These are phyloP conservation scores for Drosophila dives DNA, from an alignment of 2,888 invertebrate genomes.

Conservation along the genomic window DNA sequence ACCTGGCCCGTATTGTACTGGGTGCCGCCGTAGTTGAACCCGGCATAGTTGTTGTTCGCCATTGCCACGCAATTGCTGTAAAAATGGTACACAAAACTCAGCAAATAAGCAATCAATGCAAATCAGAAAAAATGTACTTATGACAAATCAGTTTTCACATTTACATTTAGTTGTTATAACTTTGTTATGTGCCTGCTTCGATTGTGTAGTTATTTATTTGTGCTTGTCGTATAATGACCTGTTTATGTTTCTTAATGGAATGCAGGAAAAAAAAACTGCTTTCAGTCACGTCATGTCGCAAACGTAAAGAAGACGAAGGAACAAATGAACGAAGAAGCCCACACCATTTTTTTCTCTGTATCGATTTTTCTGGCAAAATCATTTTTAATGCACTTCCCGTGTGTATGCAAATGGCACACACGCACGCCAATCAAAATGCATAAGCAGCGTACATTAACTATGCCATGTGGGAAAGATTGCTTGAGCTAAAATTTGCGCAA, in stretches of 20 bases:
- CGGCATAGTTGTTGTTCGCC: slow-evolving; percentile 95
- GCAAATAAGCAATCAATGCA: slow-evolving; percentile 70
- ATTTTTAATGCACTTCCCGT: slow-evolving; percentile 45
- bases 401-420: slow-evolving; percentile 40
- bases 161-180: slow-evolving; percentile 62
- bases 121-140: slow-evolving; percentile 36
- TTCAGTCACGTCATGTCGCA: slow-evolving; percentile 79
- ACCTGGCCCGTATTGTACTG: slow-evolving; percentile 89
- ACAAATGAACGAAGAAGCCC: slow-evolving; percentile 40
- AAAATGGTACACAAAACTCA: slow-evolving; percentile 56
- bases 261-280: slow-evolving; percentile 71
- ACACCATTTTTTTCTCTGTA: slow-evolving; percentile 64
- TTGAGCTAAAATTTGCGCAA: slow-evolving; percentile 32
- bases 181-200: slow-evolving; percentile 44
- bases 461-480: slow-evolving; percentile 1
- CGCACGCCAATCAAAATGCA: slow-evolving; percentile 19
- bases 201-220: slow-evolving; percentile 63
- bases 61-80: slow-evolving; percentile 66
- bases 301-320: slow-evolving; percentile 13
- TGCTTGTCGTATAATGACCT: slow-evolving; percentile 72
- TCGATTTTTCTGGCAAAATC: slow-evolving; percentile 59
- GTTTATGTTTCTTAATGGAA: slow-evolving; percentile 72
- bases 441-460: slow-evolving; percentile 7
- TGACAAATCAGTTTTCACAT: slow-evolving; percentile 62
- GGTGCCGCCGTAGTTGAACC: slow-evolving; percentile 96